Base-by-base conservation (phyloP, 2,888 invertebrate genomes). In the Gisinianus flammeolus region DNA sequence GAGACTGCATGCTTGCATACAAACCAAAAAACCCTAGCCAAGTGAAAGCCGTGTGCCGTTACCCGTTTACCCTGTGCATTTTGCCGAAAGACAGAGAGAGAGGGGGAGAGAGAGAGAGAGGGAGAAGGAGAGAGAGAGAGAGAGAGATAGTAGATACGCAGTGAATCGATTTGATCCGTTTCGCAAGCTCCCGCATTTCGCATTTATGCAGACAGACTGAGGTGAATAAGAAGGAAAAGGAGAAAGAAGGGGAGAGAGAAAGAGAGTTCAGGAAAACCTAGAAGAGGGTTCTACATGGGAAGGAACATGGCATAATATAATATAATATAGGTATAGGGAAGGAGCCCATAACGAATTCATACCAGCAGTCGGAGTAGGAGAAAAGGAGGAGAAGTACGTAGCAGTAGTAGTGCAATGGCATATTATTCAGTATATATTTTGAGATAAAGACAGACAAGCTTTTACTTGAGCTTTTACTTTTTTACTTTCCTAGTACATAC, bases 111-210 rank as follows among this genome's bases (percentile, higher is more conserved):
- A 33, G 33, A 16, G 16, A 31, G 67, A 26, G 31, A 67, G 31
- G 24, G 5, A 5, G 30, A 67, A 5, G 24, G n/a, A 31, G 66
- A 68, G 44, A 30, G n/a, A 33, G 44, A 22, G 68, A 44, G 44
- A 24, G 52, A 44, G 56, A 71, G 54, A 56, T 54, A 30, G 71
- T 71, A 44, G 70, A 78, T 69, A 74, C 75, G 74, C 74, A 75
- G 75, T 77, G 77, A 72, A 77, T 77, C 77, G 77, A 77, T 77
- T 77, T 72, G 67, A 77, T 77, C 77, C 77, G 66, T 71, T 77
- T 77, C 72, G 67, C 77, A 77, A 77, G 69, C 70, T 62, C 76
- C 77, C 77, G 77, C 74, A 78, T 75, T 75, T 75, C 79, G 75
- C 79, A 79, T 79, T 75, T 75, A 79, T 73, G 75, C 70, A 79